Evolutionary conservation across 92 coral and sea anemone genomes (phyloP), one percentile per base, ranked within the genome.

Genomic region (Pocillopora meandrina): DNA sequence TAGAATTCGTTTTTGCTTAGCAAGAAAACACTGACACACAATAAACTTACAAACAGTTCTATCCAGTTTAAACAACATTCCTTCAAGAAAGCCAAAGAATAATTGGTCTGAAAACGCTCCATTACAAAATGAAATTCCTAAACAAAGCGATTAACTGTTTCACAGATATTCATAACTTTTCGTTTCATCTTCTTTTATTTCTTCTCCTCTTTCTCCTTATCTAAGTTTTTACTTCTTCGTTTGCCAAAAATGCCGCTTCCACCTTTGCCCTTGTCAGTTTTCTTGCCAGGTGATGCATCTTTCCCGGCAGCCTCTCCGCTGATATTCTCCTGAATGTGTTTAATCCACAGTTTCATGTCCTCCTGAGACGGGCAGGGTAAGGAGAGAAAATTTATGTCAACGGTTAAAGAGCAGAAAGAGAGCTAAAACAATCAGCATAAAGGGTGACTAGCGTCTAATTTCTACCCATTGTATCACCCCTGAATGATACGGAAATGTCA

Each of bases 341-440:
- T 91, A 31, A 97, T 97, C 99, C 99, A 97, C 62, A 92, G 81
- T 60, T 90, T 92, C 93, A 95, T 92, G 77, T 97, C 99, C 83
- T 97, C 98, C 99, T 96, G 65, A 58, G n/a, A n/a, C 17, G 56
- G 65, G 14, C 23, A 56, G 63, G 34, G 57, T 20, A 35, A 71
- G 15, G 16, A 56, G 23, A 5, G 18, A 49, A 31, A 33, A 72
- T 35, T 10, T 33, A 72, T 14, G 19, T 35, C 10, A 12, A 5
- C 17, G 2, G 31, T 35, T 42, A 42, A 7, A 42, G 52, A 42
- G 52, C 52, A 42, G 5, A 42, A 42, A 42, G 8, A 42, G 52
- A 42, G 52, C 52, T 42, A 42, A 3, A 42, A 3, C 8, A 42
- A 3, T 3, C 52, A 3, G 8, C 52, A 42, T 7, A 42, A 26